Base-by-base conservation (phyloP, 2,797 vertebrate species). In the Sebastes dallii region DNA sequence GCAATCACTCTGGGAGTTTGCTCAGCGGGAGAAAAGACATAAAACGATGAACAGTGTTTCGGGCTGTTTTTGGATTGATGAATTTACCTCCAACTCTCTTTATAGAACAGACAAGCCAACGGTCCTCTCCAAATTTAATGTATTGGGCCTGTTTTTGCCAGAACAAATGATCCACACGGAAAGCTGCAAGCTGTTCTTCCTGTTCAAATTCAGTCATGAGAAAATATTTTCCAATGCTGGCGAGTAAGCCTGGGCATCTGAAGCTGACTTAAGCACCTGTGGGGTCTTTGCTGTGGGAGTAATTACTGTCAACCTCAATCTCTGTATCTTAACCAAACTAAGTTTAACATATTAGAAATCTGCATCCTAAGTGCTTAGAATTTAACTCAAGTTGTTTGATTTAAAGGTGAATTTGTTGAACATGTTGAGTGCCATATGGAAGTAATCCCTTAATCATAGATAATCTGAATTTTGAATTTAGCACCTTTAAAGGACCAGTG, bases 121-220 rank as follows among this genome's bases (percentile, higher is more conserved):
- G 30, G 18, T 69, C 65, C 7, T 34, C 60, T 78, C 71, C 50
- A 75, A 20, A 71, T 83, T 42, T 30, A 42, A 16, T 11, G n/a
- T 5, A n/a, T 71, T 22, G 39, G 13, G 39, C 66, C 24, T 77
- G 42, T 72, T 79, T 71, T 65, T 82, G 60, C 20, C 75, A 66
- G 80, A 82, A 75, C 73, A 80, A 77, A 77, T 66, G 62, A 84
- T 74, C 65, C 78, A 24, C 66, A 22, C 72, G 55, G 86, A 66
- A 42, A 30, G 69, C 88, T 65, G 56, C 75, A 13, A 77, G 68
- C 64, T 76, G 55, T 27, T 66, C 55, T 7, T 66, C 10, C 27
- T 34, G 52, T 55, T 75, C 54, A 25, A 42, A 32, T 16, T 65
- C 22, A 16, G 32, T 60, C 13, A 6, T 18, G 55, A 60, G 5